phyloP scores from a whole-genome alignment of 2,888 invertebrate genomes.

The Plagodis dolabraria region DNA sequence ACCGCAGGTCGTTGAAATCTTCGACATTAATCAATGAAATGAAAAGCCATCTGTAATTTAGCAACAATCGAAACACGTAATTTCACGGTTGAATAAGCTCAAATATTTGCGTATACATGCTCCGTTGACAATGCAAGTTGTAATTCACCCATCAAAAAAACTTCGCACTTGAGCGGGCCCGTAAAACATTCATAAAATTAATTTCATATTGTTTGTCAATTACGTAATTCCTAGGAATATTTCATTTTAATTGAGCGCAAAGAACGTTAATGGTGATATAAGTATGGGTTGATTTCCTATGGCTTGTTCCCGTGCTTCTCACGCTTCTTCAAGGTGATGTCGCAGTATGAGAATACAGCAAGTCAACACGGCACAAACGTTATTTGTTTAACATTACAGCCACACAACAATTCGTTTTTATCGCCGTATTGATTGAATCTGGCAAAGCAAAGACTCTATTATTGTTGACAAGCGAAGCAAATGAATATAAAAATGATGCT shows the following conservation, averaged over 20 bases:
- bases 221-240: slow-evolving; percentile 23
- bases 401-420: neutral
- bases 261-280: slow-evolving; percentile 28
- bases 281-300: slow-evolving; percentile 33
- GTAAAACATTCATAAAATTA: slow-evolving; percentile 17
- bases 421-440: too few relatives aligned
- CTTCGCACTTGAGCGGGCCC: slow-evolving; percentile 15
- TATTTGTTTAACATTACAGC: neutral
- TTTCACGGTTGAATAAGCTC: slow-evolving; percentile 14
- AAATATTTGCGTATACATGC: slow-evolving; percentile 16
- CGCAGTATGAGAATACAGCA: slow-evolving; percentile 17
- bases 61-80: neutral
- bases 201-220: slow-evolving; percentile 25
- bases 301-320: slow-evolving; percentile 29
- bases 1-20: too few relatives aligned
- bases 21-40: neutral
- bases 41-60: neutral
- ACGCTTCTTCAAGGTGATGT: slow-evolving; percentile 40
- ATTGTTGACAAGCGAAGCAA: too few relatives aligned
- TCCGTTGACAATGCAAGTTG: slow-evolving; percentile 19
- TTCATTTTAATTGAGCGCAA: slow-evolving; percentile 32
- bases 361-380: neutral
- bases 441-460: too few relatives aligned
- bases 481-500: too few relatives aligned
- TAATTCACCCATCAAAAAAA: slow-evolving; percentile 13